Percentiles rank a stretch among this genome's conserved stretches.
These are phyloP conservation scores for Bubalus kerabau DNA, from an alignment of 2,113 vertebrate species.

Conservation along the genomic window DNA sequence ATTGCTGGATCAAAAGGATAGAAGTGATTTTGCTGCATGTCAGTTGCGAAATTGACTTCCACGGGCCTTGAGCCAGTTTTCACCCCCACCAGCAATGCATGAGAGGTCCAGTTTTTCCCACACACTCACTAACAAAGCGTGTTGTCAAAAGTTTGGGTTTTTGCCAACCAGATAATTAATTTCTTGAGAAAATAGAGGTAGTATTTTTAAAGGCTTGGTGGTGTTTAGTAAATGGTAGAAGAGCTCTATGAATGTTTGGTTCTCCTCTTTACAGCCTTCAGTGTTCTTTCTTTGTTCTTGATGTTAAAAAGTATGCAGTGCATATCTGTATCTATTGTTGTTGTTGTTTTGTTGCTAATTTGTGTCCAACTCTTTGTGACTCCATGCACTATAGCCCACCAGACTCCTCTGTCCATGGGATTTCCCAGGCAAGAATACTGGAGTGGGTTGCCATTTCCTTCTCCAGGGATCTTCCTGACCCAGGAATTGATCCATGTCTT, in stretches of 20 bases:
- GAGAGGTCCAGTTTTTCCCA: background rate
- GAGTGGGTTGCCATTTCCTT: background rate
- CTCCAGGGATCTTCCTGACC: background rate
- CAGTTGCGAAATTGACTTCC: background rate
- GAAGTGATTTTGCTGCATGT: background rate
- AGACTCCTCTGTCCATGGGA: background rate
- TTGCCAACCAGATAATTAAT: background rate
- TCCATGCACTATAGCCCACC: background rate
- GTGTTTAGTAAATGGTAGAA: background rate
- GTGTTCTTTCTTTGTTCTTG: background rate
- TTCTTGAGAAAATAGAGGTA: background rate
- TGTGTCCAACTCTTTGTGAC: background rate
- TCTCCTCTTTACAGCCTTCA: background rate
- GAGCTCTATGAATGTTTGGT: background rate
- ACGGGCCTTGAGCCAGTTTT: background rate
- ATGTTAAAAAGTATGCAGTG: background rate
- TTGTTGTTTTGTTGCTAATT: background rate
- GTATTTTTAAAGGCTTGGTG: background rate
- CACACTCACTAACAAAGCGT: background rate
- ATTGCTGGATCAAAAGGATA: background rate
- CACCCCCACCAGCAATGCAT: background rate
- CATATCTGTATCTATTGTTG: accelerated
- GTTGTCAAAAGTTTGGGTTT: background rate
- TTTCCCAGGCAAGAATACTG: background rate
- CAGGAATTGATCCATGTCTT: background rate